A percentile compares a stretch with the other conserved stretches of the same genome.
These are phyloP conservation scores for Neocrepidodera transversa DNA, from an alignment of 2,888 invertebrate genomes.

Conservation along the genomic window DNA sequence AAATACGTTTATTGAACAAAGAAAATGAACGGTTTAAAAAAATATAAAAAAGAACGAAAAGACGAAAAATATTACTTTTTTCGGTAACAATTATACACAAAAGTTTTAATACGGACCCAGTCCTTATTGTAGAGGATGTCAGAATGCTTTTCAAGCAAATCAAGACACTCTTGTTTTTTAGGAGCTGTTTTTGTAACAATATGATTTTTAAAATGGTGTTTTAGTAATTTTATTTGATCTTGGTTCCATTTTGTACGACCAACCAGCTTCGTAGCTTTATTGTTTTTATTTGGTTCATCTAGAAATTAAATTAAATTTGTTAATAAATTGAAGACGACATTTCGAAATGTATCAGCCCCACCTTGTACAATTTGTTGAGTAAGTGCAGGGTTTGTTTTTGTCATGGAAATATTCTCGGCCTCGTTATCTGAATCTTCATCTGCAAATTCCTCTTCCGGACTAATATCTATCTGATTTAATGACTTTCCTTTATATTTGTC, in stretches of 20 bases:
- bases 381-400: neutral
- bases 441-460: slow-evolving; percentile 15
- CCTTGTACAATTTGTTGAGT: neutral
- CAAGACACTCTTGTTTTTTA: slow-evolving; percentile 1
- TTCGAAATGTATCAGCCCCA: neutral
- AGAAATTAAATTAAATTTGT: neutral
- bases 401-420: neutral
- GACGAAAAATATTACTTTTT: neutral
- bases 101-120: slow-evolving; percentile 1
- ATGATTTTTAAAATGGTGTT: slow-evolving; percentile 4
- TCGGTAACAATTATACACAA: slow-evolving; percentile 2
- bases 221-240: neutral
- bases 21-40: no score
- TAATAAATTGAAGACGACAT: neutral
- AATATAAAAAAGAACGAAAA: no score
- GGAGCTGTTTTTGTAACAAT: neutral
- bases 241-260: neutral
- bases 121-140: neutral
- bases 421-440: slow-evolving; percentile 21
- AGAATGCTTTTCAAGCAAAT: neutral
- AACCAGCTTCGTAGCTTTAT: no score
- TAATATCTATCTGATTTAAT: slow-evolving; percentile 21
- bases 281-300: neutral
- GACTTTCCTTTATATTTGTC: slow-evolving; percentile 22
- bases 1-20: no score